Base-by-base conservation (phyloP, 2,888 invertebrate species). In the Noctua janthina region DNA sequence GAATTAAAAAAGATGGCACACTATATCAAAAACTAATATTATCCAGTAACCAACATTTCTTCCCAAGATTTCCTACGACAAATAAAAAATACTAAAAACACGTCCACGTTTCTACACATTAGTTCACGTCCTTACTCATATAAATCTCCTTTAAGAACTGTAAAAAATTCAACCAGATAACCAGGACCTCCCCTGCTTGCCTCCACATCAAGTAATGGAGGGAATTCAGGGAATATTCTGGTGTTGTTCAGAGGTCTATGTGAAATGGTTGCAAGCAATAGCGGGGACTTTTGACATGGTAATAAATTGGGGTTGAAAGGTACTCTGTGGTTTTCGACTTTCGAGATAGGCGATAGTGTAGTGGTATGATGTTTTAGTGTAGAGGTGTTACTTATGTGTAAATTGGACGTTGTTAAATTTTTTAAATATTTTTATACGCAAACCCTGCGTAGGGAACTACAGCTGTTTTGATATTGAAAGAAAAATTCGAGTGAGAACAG, bases 71-170 rank as follows among this genome's bases (percentile, higher is more conserved):
- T 15, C 17, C 15, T 13, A 62, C 43, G 1, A 70, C 43, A 15
- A 74, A 79, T 56, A 83, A 86, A 84, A 85, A 78, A 72, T 77
- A 79, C 69, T 71, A 64, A 74, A 81, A 85, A 69, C 81, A 74
- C 83, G 79, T 84, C 74, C 86, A 89, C 86, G 79, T 86, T 81
- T 84, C 70, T 82, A 84, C 87, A 84, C 90, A 92, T 92, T 91
- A 89, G 84, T 92, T 79, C 78, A 83, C 84, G 90, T 91, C 91
- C 54, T 72, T 74, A 83, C 87, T 83, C 89, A 89, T 85, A 90
- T 87, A 88, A 87, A 86, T 88, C 88, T 83, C 77, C 76, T 87
- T 86, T 86, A 87, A 90, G 88, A 78, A 89, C 54, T 46, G 82
- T 85, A 87, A 88, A 87, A 88, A 87, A 29, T 11, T 6, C 13